These are phyloP conservation scores for Tetragnatha montana DNA, from an alignment of 2,888 invertebrate species.

Conservation along the genomic window DNA sequence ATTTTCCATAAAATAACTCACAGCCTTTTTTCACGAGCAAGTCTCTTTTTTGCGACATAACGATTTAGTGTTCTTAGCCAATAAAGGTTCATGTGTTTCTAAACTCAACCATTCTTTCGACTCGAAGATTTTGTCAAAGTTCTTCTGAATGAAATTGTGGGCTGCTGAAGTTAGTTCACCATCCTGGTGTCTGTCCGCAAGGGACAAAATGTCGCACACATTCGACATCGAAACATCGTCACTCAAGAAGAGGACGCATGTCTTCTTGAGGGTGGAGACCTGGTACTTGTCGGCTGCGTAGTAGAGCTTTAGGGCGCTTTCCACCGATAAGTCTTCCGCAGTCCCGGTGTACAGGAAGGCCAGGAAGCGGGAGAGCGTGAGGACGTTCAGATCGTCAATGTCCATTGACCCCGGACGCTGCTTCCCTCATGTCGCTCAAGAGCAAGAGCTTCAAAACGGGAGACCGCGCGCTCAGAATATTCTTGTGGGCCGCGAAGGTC, in stretches of 20 bases:
- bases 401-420: neutral
- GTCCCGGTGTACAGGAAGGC: neutral
- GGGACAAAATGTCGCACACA: neutral
- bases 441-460: neutral
- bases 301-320: neutral
- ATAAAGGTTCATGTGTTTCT: neutral
- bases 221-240: neutral
- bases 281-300: conserved; percentile 1
- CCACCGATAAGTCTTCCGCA: neutral
- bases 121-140: neutral
- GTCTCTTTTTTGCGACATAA: too few relatives aligned
- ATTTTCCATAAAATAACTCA: neutral
- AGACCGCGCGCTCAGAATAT: neutral
- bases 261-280: neutral
- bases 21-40: too few relatives aligned
- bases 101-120: neutral
- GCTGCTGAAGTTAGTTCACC: neutral
- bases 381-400: neutral
- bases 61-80: neutral
- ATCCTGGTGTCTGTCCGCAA: neutral
- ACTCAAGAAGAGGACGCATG: neutral
- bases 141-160: neutral
- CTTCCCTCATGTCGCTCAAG: neutral
- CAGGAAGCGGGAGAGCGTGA: neutral
- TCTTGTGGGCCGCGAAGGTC: neutral